A percentile compares a stretch with the other conserved stretches of the same genome.
Conservation (phyloP, 2,888 invertebrate species). For the Zygothrica quintamaculata region DNA sequence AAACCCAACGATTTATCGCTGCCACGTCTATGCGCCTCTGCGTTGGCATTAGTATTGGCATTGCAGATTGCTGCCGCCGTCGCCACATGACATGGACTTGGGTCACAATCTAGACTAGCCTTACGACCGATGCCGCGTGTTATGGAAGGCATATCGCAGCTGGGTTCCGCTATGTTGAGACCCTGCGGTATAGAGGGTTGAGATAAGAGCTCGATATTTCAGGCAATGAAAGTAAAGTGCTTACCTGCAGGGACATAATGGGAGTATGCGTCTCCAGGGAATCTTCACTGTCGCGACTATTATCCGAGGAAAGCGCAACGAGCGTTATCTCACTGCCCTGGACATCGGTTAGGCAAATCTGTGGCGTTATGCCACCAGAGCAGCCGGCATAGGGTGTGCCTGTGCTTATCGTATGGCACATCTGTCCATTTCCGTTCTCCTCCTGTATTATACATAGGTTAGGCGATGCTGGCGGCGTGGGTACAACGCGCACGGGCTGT, state of each 20-base stretch:
- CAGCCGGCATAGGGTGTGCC: conserved; percentile 82
- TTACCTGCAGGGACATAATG: conserved; percentile 83
- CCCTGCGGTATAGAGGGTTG: conserved; percentile 46
- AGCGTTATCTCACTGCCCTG: conserved; percentile 93
- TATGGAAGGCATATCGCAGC: conserved; percentile 91
- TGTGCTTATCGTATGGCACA: conserved; percentile 82
- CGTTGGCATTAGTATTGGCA: conserved; percentile 8
- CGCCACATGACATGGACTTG: conserved; percentile 39
- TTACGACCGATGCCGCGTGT: conserved; percentile 91
- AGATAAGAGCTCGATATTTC: not conserved
- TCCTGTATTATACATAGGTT: conserved; percentile 91
- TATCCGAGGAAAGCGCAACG: conserved; percentile 90
- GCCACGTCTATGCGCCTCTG: conserved; percentile 86
- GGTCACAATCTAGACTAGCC: conserved; percentile 88
- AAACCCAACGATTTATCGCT: conserved; percentile 90
- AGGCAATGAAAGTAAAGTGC: no score
- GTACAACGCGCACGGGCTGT: conserved; percentile 83
- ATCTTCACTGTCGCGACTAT: conserved; percentile 89
- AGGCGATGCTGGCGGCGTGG: conserved; percentile 84
- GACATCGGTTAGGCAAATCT: conserved; percentile 96
- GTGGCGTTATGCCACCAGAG: conserved; percentile 85
- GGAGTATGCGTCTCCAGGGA: conserved; percentile 87
- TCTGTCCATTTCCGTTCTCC: conserved; percentile 86
- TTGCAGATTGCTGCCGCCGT: not conserved
- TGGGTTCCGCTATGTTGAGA: conserved; percentile 77